Evolutionary conservation across 2,797 vertebrate species (phyloP), one percentile per base, ranked within the genome.

Genomic region (Mormyrus proboscirostris): DNA sequence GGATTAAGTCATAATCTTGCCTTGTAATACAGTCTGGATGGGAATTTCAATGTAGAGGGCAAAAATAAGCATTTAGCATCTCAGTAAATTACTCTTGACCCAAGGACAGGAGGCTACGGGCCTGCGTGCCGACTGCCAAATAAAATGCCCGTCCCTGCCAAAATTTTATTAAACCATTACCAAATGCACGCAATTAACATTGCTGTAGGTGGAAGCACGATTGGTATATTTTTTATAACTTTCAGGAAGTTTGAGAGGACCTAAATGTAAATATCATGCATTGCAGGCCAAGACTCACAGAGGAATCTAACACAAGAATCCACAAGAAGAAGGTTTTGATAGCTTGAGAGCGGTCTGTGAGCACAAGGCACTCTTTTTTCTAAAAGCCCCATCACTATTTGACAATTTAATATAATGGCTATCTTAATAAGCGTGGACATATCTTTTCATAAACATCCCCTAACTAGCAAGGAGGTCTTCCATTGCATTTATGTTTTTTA

Each of bases 81-180:
- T 96, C 95, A 94, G 94, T 95, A 96, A 96, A 96, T 96, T 96
- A 96, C 95, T 96, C 95, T 96, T 96, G 95, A 96, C 95, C 96
- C 79, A 95, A 94, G 59, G 94, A 96, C 94, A 94, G 92, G 94
- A 95, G 95, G 95, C 95, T 95, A 95, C 95, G 94, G 92, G 95
- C 94, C 93, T 92, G 93, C 94, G 94, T 93, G 95, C 93, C 92
- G 93, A 92, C 95, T 96, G 95, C 95, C 95, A 96, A 96, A 95
- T 95, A 96, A 95, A 95, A 94, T 93, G 92, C 92, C 92, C 92
- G 92, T 91, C 92, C 92, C 93, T 94, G 96, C 95, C 95, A 96
- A 96, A 95, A 95, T 93, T 95, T 96, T 94, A 87, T 59, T 47
- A 89, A 49, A 86, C 47, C 19, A 65, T 73, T 50, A 49, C 83